A percentile compares a stretch with the other conserved stretches of the same genome.
These are phyloP conservation scores for Agrotis puta DNA, from an alignment of 2,888 invertebrate species.

Conservation along the genomic window DNA sequence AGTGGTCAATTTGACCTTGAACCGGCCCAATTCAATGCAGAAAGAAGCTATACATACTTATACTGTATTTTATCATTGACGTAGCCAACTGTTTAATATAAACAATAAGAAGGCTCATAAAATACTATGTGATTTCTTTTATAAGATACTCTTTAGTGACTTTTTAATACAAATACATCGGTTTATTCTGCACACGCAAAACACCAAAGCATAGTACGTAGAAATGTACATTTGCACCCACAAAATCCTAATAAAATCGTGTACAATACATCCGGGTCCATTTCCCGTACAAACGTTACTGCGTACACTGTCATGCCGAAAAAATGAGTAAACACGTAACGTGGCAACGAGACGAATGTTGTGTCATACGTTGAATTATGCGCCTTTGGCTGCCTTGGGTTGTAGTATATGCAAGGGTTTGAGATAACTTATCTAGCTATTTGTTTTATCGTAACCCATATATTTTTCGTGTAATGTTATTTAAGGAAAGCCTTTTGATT, in stretches of 20 bases:
- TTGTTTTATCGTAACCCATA: neutral
- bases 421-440: conserved; percentile 45
- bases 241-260: conserved; percentile 60
- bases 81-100: too few relatives aligned
- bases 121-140: neutral
- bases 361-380: conserved; percentile 67
- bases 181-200: conserved; percentile 3
- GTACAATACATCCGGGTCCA: conserved; percentile 53
- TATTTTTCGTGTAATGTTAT: too few relatives aligned
- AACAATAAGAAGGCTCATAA: neutral
- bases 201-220: conserved; percentile 6
- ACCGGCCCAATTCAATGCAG: too few relatives aligned
- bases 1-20: too few relatives aligned
- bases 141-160: neutral
- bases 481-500: neutral
- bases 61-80: too few relatives aligned
- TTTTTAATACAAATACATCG: conserved; percentile 6
- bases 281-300: conserved; percentile 51
- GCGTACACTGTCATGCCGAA: conserved; percentile 59
- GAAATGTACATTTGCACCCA: conserved; percentile 44
- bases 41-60: too few relatives aligned
- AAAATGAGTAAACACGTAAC: conserved; percentile 69
- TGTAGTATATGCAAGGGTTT: conserved; percentile 61
- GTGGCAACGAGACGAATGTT: conserved; percentile 68
- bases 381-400: conserved; percentile 32